Conservation (phyloP, 2,113 vertebrate genomes). For the Rhegmatorhina hoffmannsi region DNA sequence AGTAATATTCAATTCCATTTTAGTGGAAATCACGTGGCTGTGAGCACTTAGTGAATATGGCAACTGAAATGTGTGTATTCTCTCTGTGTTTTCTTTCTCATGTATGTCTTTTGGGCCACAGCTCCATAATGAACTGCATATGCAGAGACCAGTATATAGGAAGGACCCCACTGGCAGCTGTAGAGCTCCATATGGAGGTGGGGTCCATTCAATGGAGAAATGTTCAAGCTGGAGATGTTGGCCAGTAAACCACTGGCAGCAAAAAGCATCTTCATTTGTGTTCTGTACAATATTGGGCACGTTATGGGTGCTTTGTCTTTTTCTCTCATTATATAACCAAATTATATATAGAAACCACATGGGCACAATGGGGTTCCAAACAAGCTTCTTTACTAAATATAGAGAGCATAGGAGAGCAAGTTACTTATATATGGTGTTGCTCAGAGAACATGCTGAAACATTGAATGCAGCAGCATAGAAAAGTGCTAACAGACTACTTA, state of each 20-base stretch:
- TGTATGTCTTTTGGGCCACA: background rate
- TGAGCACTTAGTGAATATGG: background rate
- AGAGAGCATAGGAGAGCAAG: slow-evolving; percentile 13
- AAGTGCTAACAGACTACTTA: background rate
- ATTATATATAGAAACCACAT: slow-evolving; percentile 60
- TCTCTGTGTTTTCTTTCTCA: background rate
- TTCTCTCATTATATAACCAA: slow-evolving; percentile 31
- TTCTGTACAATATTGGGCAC: background rate
- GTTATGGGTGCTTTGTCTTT: slow-evolving; percentile 36
- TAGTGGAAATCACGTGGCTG: background rate
- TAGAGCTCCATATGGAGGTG: background rate
- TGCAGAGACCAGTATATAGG: background rate
- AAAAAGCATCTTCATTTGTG: slow-evolving; percentile 16
- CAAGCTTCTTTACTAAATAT: slow-evolving; percentile 53
- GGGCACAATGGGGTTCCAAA: slow-evolving; percentile 37
- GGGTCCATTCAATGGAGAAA: background rate
- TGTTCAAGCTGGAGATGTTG: background rate
- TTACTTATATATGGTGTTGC: slow-evolving; percentile 3
- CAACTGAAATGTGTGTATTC: background rate
- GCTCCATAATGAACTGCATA: background rate
- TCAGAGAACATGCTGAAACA: background rate
- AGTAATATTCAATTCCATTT: background rate
- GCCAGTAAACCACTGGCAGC: background rate
- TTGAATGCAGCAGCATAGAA: background rate
- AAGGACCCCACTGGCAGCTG: background rate